Evolutionary conservation across 2,888 invertebrate genomes (phyloP).

Genomic region (Amphipoea oculea): DNA sequence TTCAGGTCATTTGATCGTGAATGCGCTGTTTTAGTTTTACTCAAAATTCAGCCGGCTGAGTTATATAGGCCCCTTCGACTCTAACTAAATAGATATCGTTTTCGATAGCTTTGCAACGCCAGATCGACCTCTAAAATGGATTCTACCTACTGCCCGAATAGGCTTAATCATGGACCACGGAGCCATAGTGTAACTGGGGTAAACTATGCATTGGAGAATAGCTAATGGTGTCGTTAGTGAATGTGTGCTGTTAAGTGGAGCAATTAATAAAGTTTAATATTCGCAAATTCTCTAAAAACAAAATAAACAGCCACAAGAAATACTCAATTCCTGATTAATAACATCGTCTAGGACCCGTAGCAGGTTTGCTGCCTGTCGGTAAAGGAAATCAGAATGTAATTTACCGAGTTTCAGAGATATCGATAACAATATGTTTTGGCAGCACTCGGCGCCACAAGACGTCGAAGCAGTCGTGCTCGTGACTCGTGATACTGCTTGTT

Average conservation of each 20-base stretch:
- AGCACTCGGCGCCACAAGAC: not conserved
- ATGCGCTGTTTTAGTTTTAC: not conserved
- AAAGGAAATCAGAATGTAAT: constrained; percentile 17
- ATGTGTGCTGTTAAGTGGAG: not conserved
- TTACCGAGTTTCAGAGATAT: constrained; percentile 24
- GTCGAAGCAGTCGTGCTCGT: not conserved
- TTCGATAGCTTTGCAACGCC: not conserved
- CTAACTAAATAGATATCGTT: not conserved
- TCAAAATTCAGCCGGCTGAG: not conserved
- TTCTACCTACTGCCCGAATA: not conserved
- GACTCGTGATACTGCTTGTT: constrained; percentile 15
- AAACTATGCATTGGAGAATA: not conserved
- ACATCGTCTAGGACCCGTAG: not conserved
- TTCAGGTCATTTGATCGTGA: not conserved
- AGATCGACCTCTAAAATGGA: not conserved
- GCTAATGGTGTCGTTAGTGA: not conserved
- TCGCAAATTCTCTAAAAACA: not conserved
- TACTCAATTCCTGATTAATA: not conserved
- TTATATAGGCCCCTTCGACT: not conserved
- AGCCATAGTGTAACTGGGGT: too few species aligned
- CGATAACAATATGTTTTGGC: constrained; percentile 13
- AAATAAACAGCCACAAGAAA: constrained; percentile 11
- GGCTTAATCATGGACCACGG: not conserved
- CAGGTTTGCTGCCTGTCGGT: not conserved
- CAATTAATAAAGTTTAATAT: not conserved